Evolutionary conservation across 1,140 invertebrate species (phyloP), one percentile per base, ranked within the genome.

Genomic region (Myzus persicae): DNA sequence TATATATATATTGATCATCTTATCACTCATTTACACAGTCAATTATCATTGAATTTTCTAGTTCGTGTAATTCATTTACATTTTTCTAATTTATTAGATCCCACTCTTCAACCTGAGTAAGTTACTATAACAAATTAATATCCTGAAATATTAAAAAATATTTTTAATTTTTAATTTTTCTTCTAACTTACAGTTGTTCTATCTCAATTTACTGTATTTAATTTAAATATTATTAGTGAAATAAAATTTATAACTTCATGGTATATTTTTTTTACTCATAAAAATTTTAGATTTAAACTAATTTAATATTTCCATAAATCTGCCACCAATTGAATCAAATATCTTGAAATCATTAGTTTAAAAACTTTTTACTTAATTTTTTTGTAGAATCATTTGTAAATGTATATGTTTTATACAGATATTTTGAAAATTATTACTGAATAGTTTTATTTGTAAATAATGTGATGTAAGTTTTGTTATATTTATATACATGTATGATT

Each of bases 1-100:
- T 93, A 93, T 85, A 54, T 93, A 40, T 93, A 93, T n/a, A 93
- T 93, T 93, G 91, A 93, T 54, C 91, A 93, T 85, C 81, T 93
- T 85, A 85, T 93, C 6, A 85, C 91, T 22, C 81, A 93, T 93
- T 85, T 93, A 38, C 91, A 93, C 24, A 93, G 31, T 93, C 91
- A 54, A 84, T 93, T 93, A 54, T 84, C 91, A 40, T 85, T 93
- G 2, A 93, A 93, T 84, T 93, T 51, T 93, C 18, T 93, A n/a
- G 91, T 93, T 36, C 67, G 91, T 48, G 91, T 93, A 22, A n/a
- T 93, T 31, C 91, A 93, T 84, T 93, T 54, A 85, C 91, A 93
- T 85, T 85, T 93, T 84, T n/a, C 81, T 48, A 93, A 93, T 93
- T 40, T 93, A 40, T 84, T 93, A 51, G 91, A 93, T 93, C n/a